Percentiles rank a stretch among this genome's conserved stretches.
phyloP scores from a whole-genome alignment of 2,113 vertebrate species.

The Polypterus senegalus region DNA sequence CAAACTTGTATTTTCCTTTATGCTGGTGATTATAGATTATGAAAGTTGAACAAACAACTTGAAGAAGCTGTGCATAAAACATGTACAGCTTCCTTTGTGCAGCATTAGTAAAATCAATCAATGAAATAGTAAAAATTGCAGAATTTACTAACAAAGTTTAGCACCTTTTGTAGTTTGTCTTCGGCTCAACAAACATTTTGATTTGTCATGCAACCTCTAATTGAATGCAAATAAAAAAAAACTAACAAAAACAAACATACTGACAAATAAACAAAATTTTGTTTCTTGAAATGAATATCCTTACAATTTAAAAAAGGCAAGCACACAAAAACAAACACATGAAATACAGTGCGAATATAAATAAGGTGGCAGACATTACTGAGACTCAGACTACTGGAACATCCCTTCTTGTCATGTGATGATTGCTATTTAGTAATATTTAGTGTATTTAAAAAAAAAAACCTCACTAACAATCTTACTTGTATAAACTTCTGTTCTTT shows the following conservation, averaged over 20 bases:
- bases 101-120: background rate
- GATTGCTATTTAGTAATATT: background rate
- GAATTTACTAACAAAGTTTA: background rate
- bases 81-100: background rate
- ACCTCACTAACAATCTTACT: background rate
- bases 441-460: conserved; percentile 1
- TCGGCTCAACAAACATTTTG: background rate
- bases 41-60: no score
- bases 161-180: conserved; percentile 3
- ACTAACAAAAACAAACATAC: background rate
- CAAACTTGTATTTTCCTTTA: background rate
- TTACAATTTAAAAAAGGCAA: background rate
- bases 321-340: background rate
- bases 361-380: background rate
- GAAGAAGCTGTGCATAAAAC: no score
- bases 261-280: background rate
- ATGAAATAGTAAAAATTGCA: conserved; percentile 1
- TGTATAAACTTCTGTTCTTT: background rate
- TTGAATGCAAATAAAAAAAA: background rate
- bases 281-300: background rate
- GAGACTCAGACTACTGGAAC: background rate
- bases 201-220: conserved; percentile 6
- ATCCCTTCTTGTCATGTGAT: background rate
- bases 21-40: background rate
- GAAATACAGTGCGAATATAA: no score